Evolutionary conservation across 2,797 vertebrate species (phyloP).

Genomic region (Ceryle rudis): DNA sequence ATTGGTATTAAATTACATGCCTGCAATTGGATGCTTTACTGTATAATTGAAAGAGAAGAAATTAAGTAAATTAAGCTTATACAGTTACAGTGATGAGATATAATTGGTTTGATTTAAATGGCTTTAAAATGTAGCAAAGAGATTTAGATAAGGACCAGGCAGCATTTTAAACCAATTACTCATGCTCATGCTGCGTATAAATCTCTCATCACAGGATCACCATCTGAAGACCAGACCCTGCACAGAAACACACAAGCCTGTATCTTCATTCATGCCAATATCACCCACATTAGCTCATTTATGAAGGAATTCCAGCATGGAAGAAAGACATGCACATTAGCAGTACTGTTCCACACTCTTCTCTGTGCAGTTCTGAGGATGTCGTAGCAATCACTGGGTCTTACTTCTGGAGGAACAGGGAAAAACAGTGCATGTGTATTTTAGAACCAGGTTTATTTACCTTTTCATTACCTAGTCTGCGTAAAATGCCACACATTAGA

Average conservation of each 20-base stretch:
- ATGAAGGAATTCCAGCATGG: neutral
- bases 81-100: neutral
- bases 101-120: conserved; percentile 39
- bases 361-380: neutral
- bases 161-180: conserved; percentile 61
- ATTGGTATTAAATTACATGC: neutral
- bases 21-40: conserved; percentile 5
- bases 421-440: neutral
- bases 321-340: neutral
- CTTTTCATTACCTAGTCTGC: neutral
- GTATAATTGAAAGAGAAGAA: conserved; percentile 25
- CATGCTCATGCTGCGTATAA: neutral
- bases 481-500: neutral
- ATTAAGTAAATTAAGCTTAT: neutral
- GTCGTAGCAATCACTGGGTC: neutral
- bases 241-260: neutral
- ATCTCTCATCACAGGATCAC: neutral
- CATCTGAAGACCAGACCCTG: conserved; percentile 2
- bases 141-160: conserved; percentile 44
- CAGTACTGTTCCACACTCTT: neutral
- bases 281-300: neutral
- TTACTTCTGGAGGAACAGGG: neutral
- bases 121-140: conserved; percentile 24
- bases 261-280: neutral
- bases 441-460: neutral